Conservation (phyloP, 2,797 vertebrate species). For the Cossypha heuglini region DNA sequence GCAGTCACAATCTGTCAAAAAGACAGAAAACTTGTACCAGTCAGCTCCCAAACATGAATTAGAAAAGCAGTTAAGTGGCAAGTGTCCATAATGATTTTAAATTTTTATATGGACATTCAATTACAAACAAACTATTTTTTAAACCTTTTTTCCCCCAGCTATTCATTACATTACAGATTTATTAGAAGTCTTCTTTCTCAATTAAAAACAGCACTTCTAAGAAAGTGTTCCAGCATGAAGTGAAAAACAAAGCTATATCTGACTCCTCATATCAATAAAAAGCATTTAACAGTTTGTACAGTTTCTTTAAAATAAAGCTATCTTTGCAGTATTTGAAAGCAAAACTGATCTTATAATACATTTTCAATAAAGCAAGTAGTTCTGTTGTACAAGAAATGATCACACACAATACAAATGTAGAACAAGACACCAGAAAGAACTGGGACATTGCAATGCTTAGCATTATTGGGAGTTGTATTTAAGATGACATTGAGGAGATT, state of each 20-base stretch:
- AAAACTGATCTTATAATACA: neutral
- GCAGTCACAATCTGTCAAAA: constrained; percentile 72
- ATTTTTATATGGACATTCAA: neutral
- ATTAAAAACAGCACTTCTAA: neutral
- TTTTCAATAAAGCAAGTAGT: neutral
- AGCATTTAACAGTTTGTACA: neutral
- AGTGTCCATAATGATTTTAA: neutral
- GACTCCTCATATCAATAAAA: neutral
- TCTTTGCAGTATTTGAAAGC: neutral
- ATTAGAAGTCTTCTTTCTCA: neutral
- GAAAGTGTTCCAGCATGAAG: neutral
- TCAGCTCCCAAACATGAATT: neutral
- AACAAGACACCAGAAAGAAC: neutral
- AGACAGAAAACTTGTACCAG: neutral
- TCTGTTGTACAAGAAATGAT: neutral
- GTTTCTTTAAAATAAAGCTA: neutral
- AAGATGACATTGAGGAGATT: fast-evolving
- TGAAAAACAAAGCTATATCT: neutral
- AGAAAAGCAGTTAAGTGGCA: neutral
- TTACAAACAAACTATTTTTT: neutral
- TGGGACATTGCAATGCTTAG: neutral
- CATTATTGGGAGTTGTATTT: fast-evolving
- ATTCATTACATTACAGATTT: neutral
- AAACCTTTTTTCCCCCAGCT: neutral
- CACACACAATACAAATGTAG: neutral